Evolutionary conservation across 2,888 invertebrate genomes (phyloP).

Genomic region (Fissipunctia ypsillon): DNA sequence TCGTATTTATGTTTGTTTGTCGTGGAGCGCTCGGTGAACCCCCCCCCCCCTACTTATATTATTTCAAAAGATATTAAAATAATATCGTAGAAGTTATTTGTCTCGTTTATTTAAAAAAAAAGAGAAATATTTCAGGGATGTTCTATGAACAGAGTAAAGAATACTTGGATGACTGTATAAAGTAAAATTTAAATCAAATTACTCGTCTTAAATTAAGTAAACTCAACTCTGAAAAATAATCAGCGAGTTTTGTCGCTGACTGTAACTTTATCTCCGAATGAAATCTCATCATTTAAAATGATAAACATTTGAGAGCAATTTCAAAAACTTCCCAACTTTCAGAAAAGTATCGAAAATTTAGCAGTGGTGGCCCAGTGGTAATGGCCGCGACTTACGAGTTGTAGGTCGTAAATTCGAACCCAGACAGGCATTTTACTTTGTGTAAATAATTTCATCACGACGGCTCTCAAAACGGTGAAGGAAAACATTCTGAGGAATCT

Average conservation of each 20-base stretch:
- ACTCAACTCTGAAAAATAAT: neutral
- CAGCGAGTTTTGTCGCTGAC: too few species aligned
- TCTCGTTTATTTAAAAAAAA: neutral
- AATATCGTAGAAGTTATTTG: neutral
- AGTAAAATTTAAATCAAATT: neutral
- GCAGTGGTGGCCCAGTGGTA: too few species aligned
- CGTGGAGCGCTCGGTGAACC: neutral
- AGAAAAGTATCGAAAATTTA: neutral
- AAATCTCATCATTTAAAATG: slow-evolving; percentile 10
- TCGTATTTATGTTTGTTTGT: slow-evolving; percentile 9
- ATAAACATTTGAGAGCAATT: neutral
- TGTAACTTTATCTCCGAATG: neutral
- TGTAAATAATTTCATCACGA: too few species aligned
- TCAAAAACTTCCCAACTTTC: slow-evolving; percentile 13
- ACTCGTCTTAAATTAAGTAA: neutral
- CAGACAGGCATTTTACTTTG: too few species aligned
- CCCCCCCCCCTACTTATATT: too few species aligned
- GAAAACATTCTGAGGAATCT: too few species aligned
- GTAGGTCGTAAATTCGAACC: too few species aligned
- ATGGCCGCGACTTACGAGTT: too few species aligned
- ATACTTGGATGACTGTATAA: neutral
- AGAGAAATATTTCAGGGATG: neutral
- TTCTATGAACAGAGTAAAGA: neutral
- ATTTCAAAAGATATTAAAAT: too few species aligned
- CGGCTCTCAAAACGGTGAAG: too few species aligned